phyloP scores from a whole-genome alignment of 2,113 vertebrate genomes.

The Pithys albifrons region DNA sequence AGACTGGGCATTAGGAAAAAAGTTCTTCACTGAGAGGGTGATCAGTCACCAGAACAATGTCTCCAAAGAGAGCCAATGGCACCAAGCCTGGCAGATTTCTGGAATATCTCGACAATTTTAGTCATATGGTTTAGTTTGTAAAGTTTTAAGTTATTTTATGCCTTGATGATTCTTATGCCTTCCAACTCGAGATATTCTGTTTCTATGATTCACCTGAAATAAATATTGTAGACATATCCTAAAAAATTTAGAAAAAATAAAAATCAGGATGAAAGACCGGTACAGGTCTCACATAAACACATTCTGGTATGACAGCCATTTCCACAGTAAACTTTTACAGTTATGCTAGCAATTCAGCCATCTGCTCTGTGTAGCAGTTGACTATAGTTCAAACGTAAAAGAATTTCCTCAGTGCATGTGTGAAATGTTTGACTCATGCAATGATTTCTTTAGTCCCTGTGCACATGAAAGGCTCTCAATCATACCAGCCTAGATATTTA shows the following conservation, averaged over 20 bases:
- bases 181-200: background rate
- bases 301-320: background rate
- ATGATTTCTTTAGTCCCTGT: background rate
- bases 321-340: background rate
- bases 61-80: background rate
- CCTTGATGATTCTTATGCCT: background rate
- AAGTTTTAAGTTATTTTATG: background rate
- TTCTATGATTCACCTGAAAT: background rate
- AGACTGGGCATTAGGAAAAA: background rate
- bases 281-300: background rate
- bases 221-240: background rate
- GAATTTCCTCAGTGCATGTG: background rate
- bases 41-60: fast-evolving
- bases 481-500: background rate
- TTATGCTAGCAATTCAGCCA: background rate
- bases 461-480: background rate
- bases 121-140: background rate
- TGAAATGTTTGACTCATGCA: background rate
- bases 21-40: background rate
- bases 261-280: background rate
- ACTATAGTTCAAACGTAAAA: background rate
- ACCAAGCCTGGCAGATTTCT: background rate
- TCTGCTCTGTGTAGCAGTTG: background rate
- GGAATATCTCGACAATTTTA: background rate
- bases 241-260: background rate